Evolutionary conservation across 2,113 vertebrate genomes (phyloP), one percentile per base, ranked within the genome.

Genomic region (Recurvirostra avosetta): DNA sequence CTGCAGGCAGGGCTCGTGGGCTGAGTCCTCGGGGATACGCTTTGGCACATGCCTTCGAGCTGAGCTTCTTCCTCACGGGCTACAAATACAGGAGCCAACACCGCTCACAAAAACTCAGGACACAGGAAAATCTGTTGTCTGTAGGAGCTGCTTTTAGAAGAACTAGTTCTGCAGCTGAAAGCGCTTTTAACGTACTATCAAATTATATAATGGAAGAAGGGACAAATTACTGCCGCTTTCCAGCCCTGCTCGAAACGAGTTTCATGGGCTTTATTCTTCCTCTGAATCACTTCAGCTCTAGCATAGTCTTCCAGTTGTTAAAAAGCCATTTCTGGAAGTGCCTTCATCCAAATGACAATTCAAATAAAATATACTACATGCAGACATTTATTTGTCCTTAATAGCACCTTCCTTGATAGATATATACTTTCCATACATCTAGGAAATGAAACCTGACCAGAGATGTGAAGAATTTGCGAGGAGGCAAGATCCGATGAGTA

Each of bases 251-350:
- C 15, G 2, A 88, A 86, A 55, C 1, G 20, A 88, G 43, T 77
- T 95, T 70, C 80, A 52, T 29, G 38, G 82, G 53, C 41, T 93
- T 92, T 87, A 78, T 93, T 81, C 45, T 81, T 67, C 65, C 56
- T 58, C 43, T 45, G 53, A 91, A 95, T 59, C 67, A 67, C 88
- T 83, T 79, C 63, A 86, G 74, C 49, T 55, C 72, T 59, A 84
- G 30, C 59, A 78, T 5, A 88, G 30, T 17, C 58, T 49, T 62
- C 72, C 73, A 84, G 79, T 77, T 84, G 82, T 79, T 85, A 92
- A 94, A 96, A 94, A 94, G 72, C n/a, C 11, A 36, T 94, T 90
- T 78, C 86, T 90, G 71, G 80, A 92, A 94, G 50, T 62, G 19
- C 19, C 45, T 91, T 74, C 65, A 86, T 63, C 88, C 68, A 89